phyloP scores from a whole-genome alignment of 2,888 invertebrate genomes.

The Drosophila quasianomalipes region DNA sequence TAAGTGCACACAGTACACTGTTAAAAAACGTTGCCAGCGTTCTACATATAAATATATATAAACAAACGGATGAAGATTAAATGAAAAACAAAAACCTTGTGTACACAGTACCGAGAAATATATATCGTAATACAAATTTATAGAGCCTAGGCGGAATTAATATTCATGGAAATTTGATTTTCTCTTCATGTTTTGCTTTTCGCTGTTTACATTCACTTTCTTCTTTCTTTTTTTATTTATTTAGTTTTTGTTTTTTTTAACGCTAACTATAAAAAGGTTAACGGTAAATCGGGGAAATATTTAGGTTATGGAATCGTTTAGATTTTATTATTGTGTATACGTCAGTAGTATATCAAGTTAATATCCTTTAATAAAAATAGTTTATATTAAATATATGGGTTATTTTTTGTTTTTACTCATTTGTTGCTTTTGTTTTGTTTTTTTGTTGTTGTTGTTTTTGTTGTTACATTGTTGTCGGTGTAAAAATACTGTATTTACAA shows the following conservation, averaged over 20 bases:
- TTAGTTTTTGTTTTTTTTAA: slow-evolving; percentile 14
- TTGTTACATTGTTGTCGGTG: slow-evolving; percentile 60
- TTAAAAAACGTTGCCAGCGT: slow-evolving; percentile 43
- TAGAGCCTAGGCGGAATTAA: slow-evolving; percentile 51
- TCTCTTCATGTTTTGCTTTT: slow-evolving; percentile 27
- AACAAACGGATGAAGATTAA: slow-evolving; percentile 38
- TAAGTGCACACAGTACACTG: slow-evolving; percentile 57
- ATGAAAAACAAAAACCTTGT: slow-evolving; percentile 52
- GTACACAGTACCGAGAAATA: slow-evolving; percentile 58
- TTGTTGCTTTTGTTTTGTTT: slow-evolving; percentile 36
- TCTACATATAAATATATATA: slow-evolving; percentile 27
- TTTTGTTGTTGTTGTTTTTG: slow-evolving; percentile 30
- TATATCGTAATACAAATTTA: slow-evolving; percentile 39
- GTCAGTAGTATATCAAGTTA: slow-evolving; percentile 55
- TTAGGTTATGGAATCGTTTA: slow-evolving; percentile 59
- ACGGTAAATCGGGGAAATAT: slow-evolving; percentile 37
- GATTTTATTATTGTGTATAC: slow-evolving; percentile 65
- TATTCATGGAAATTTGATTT: slow-evolving; percentile 53
- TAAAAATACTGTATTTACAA: slow-evolving; percentile 80
- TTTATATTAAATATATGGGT: slow-evolving; percentile 57
- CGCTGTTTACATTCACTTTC: not conserved
- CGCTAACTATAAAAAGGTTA: slow-evolving; percentile 42
- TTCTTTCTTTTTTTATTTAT: slow-evolving; percentile 4
- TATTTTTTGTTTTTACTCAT: slow-evolving; percentile 45
- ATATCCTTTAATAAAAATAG: slow-evolving; percentile 73